phyloP scores from a whole-genome alignment of 2,113 vertebrate genomes.

The Lepus europaeus region DNA sequence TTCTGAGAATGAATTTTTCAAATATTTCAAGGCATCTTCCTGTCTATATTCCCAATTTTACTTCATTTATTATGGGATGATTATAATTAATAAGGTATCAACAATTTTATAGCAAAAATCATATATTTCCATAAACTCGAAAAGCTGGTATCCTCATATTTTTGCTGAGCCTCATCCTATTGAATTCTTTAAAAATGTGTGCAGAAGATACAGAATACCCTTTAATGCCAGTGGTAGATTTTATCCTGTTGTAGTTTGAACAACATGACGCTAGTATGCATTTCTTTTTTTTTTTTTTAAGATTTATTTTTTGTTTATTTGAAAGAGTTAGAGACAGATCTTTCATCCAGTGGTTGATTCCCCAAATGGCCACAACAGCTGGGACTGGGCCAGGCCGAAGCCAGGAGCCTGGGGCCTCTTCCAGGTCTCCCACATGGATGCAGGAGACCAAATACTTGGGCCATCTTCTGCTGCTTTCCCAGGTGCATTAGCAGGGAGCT shows the following conservation, averaged over 20 bases:
- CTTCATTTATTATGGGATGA: not conserved
- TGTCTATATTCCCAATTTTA: not conserved
- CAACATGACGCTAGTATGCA: not conserved
- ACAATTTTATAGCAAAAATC: not conserved
- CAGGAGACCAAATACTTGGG: no score
- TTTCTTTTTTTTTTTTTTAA: not conserved
- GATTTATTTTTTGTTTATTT: no score
- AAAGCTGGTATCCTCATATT: not conserved
- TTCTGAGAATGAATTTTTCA: constrained; percentile 7
- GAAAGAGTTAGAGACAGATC: no score
- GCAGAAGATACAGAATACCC: not conserved
- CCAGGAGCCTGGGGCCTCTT: no score
- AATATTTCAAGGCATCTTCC: not conserved
- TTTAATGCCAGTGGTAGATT: not conserved
- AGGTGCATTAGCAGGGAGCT: no score
- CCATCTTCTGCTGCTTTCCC: no score
- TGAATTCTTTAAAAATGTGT: not conserved
- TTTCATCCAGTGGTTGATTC: no score
- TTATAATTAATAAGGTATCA: not conserved
- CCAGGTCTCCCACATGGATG: no score
- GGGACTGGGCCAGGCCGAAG: no score
- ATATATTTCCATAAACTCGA: not conserved
- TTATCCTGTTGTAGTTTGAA: not conserved
- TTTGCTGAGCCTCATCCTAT: not conserved
- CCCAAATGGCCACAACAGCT: no score